Conservation (phyloP, 2,113 vertebrate genomes). For the Cryptotis parvus region DNA sequence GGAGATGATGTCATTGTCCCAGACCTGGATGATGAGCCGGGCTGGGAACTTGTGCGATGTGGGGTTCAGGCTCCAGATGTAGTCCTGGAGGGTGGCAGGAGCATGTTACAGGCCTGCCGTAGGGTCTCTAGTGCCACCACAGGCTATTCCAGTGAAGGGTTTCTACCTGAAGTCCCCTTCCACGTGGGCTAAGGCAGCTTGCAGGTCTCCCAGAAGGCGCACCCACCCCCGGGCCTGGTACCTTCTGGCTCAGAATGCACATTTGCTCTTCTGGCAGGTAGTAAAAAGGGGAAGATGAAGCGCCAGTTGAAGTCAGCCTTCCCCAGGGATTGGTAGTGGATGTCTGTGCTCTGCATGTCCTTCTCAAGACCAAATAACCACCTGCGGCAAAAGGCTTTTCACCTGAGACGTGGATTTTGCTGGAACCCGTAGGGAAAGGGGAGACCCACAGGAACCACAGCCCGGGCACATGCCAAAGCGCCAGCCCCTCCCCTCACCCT, state of each 20-base stretch:
- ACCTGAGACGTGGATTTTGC: not conserved
- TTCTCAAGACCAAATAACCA: slow-evolving; percentile 86
- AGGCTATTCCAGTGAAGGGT: not conserved
- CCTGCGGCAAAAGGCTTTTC: slow-evolving; percentile 70
- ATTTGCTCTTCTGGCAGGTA: slow-evolving; percentile 80
- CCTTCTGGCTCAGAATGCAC: slow-evolving; percentile 85
- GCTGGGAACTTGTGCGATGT: slow-evolving; percentile 82
- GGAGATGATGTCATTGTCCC: slow-evolving; percentile 86
- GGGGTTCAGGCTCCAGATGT: slow-evolving; percentile 87
- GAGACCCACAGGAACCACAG: not conserved
- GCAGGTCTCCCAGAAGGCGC: not conserved
- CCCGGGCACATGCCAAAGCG: not conserved
- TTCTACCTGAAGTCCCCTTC: not conserved
- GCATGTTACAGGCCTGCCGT: not conserved
- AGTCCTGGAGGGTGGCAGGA: slow-evolving; percentile 74
- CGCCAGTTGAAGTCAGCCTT: slow-evolving; percentile 87
- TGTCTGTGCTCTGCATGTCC: slow-evolving; percentile 85
- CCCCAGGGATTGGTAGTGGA: slow-evolving; percentile 86
- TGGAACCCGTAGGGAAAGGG: not conserved
- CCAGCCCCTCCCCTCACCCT: slow-evolving; percentile 79
- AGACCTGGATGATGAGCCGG: slow-evolving; percentile 87
- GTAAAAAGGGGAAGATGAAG: slow-evolving; percentile 86
- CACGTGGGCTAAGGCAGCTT: not conserved
- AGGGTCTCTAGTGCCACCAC: not conserved
- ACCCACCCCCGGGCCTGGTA: not conserved